These are phyloP conservation scores for Rhodophaea formosa DNA, from an alignment of 2,888 invertebrate species.

Conservation along the genomic window DNA sequence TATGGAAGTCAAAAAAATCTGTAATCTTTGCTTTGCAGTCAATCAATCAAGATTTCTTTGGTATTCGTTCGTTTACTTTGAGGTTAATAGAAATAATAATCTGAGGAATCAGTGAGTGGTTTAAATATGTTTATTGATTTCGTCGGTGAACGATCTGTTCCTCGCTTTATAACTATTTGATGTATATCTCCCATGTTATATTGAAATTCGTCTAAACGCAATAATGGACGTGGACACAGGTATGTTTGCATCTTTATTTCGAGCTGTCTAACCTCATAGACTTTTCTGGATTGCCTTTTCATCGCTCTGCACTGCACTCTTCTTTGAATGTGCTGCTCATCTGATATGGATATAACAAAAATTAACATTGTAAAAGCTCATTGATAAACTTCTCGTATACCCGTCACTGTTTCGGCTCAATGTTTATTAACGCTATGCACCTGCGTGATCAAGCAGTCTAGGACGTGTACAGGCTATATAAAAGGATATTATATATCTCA, in stretches of 20 bases:
- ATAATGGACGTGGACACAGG: conserved; percentile 70
- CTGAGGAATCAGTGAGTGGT: neutral
- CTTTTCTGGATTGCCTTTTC: neutral
- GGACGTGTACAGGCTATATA: too few relatives aligned
- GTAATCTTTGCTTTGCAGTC: neutral
- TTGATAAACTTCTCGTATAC: too few relatives aligned
- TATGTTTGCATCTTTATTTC: conserved; percentile 26
- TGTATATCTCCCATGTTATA: neutral
- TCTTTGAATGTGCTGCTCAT: too few relatives aligned
- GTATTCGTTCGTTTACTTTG: too few relatives aligned
- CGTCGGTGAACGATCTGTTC: neutral
- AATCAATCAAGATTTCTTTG: neutral
- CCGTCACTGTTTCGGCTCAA: too few relatives aligned
- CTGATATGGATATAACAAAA: too few relatives aligned
- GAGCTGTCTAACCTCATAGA: neutral
- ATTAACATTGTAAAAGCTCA: too few relatives aligned
- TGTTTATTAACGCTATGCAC: too few relatives aligned
- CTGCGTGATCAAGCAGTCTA: too few relatives aligned
- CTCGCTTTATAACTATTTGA: neutral
- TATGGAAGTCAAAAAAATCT: neutral
- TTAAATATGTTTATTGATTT: neutral
- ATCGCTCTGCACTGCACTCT: neutral
- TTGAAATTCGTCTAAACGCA: neutral
- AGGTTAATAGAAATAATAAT: neutral
- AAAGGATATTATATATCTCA: too few relatives aligned